phyloP scores from a whole-genome alignment of 2,888 invertebrate species.

The Holacanthella duospinosa region DNA sequence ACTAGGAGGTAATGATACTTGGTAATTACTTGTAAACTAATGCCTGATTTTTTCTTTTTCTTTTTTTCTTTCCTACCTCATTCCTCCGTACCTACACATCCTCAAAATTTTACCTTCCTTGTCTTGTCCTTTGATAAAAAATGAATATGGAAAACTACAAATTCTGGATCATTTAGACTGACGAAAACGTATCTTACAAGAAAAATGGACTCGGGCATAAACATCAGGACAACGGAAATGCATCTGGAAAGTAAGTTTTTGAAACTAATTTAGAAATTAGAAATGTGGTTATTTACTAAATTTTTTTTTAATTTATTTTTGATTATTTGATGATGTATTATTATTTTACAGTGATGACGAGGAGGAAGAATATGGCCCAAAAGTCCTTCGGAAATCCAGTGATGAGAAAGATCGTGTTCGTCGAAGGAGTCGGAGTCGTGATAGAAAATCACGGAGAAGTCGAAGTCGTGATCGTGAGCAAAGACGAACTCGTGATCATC shows the following conservation, averaged over 20 bases:
- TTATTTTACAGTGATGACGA: constrained; percentile 45
- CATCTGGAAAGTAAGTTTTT: constrained; percentile 7
- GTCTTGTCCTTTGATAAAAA: not conserved
- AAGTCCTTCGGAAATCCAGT: constrained; percentile 7
- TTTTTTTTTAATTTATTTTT: not conserved
- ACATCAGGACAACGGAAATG: not conserved
- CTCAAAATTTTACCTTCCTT: too few species aligned
- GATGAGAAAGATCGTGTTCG: constrained; percentile 40
- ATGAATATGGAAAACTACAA: not conserved
- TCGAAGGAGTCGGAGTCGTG: constrained; percentile 33
- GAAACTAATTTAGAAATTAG: not conserved
- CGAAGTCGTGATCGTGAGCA: constrained; percentile 31
- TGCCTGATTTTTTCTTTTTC: not conserved
- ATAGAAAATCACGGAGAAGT: constrained; percentile 26
- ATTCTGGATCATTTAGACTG: not conserved
- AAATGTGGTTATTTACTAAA: not conserved
- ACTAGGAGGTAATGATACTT: not conserved
- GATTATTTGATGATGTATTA: not conserved
- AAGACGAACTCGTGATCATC: constrained; percentile 16
- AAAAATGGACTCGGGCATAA: not conserved
- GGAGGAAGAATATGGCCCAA: constrained; percentile 39
- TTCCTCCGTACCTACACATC: not conserved
- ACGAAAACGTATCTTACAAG: not conserved
- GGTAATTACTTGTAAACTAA: not conserved
- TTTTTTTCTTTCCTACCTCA: not conserved